Base-by-base conservation (phyloP, 1,140 invertebrate genomes). In the Babylonia areolata region DNA sequence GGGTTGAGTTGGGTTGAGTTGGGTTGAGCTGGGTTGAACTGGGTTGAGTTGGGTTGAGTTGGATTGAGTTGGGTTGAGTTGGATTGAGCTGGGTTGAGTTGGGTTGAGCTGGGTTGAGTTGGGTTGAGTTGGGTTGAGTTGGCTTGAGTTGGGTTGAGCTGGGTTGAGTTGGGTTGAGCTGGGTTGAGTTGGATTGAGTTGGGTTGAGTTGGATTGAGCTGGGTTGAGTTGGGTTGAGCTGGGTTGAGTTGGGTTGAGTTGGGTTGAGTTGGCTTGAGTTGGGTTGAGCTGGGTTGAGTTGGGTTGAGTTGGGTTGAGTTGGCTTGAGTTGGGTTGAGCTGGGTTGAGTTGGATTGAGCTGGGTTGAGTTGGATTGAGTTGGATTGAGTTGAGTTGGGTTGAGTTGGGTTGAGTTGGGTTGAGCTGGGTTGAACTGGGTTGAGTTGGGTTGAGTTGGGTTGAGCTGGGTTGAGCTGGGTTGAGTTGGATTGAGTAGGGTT, bases 21-120 rank as follows among this genome's bases (percentile, higher is more conserved):
- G 23, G 9, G 40, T 31, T 40, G 77, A 17, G 40, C 12, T 81
- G 40, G 40, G 79, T 42, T 81, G 35, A 51, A 20, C 20, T 71
- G 69, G 73, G 73, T 75, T 75, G 73, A n/a, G 73, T 75, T 81
- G 79, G 39, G 40, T 81, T 81, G 51, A 23, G 79, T 81, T 75
- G 33, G 79, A 23, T 64, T 42, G 33, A 39, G 40, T 81, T 3
- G 79, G 39, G 51, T 51, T 46, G 51, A 17, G 31, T 51, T 31
- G 31, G 17, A 31, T 39, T 51, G 79, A 17, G 40, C 15, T 81
- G 40, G n/a, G 79, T 42, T 81, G 40, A 64, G 58, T 64, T 75
- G 73, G 73, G 73, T 75, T 75, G 73, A 33, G 73, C 5, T 46
- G 79, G 79, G 58, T 3, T 42, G 33, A 39, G 40, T 81, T 39